Percentiles rank a stretch among this genome's conserved stretches.
Conservation (phyloP, 2,797 vertebrate species). For the Urocyon cinereoargenteus region DNA sequence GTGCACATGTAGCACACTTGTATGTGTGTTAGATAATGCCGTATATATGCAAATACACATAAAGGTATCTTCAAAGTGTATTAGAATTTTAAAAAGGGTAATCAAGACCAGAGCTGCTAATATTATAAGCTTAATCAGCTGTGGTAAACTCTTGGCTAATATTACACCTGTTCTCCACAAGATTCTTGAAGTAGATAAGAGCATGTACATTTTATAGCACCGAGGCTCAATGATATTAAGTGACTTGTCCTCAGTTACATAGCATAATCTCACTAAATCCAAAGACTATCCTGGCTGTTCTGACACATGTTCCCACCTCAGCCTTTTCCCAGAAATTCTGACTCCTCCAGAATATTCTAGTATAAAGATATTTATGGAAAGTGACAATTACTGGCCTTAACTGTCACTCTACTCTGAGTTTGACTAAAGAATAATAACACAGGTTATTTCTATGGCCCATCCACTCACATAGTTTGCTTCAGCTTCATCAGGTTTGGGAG, state of each 20-base stretch:
- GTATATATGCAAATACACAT: constrained; percentile 7
- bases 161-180: background rate
- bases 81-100: background rate
- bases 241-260: background rate
- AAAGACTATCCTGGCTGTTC: background rate
- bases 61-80: background rate
- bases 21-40: background rate
- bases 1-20: no score
- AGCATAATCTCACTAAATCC: background rate
- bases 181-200: background rate
- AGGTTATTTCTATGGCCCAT: background rate
- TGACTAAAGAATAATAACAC: constrained; percentile 3
- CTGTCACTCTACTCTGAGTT: background rate
- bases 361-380: background rate
- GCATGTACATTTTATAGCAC: background rate
- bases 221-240: background rate
- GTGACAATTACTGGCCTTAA: background rate
- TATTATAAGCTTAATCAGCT: background rate
- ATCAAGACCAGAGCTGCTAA: background rate
- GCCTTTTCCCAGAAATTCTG: background rate
- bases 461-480: background rate
- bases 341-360: background rate
- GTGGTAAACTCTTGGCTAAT: background rate
- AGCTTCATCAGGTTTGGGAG: background rate
- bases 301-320: background rate